Base-by-base conservation (phyloP, 1,140 invertebrate species). In the Acromyrmex echinatior region DNA sequence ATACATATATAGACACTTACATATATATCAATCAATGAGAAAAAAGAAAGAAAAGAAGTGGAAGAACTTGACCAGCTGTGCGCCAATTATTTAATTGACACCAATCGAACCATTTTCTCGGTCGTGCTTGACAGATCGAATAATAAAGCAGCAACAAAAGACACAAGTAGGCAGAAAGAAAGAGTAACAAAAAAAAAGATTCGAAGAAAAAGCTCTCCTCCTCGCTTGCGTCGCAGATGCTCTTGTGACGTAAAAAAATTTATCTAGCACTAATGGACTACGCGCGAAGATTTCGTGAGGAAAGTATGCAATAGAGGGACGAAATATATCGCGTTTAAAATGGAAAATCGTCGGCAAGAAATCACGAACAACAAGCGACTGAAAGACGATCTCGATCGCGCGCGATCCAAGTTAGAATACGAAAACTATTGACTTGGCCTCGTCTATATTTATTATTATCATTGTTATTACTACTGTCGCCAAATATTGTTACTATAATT, bases 81-180 rank as follows among this genome's bases (percentile, higher is more conserved):
- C 28, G 51, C 53, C 53, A 58, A 58, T 76, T 76, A 76, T 76
- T 76, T 76, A 58, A 76, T 76, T n/a, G 73, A 76, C 53, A 76
- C 53, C 39, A 70, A 70, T 49, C n/a, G 18, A 68, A 58, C n/a
- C n/a, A 25, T 39, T 70, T 70, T 51, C 66, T 49, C 25, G 21
- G 7, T 53, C 70, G 14, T 25, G 45, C 3, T 21, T 71, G 51
- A 28, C 12, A 53, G 12, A 7, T 53, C 45, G 12, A 21, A 51
- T 25, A 49, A 51, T 68, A 49, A 45, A 49, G 39, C 21, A 9
- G 14, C 12, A 28, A 18, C 6, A 14, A 12, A 9, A 39, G 53
- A 77, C 25, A 14, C 35, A 12, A 68, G 35, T 39, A 39, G 2
- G 16, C 10, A 39, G 14, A 6, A 25, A 21, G 2, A 63, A 31